Evolutionary conservation across 2,113 vertebrate species (phyloP).

Genomic region (Gallinago undulata): DNA sequence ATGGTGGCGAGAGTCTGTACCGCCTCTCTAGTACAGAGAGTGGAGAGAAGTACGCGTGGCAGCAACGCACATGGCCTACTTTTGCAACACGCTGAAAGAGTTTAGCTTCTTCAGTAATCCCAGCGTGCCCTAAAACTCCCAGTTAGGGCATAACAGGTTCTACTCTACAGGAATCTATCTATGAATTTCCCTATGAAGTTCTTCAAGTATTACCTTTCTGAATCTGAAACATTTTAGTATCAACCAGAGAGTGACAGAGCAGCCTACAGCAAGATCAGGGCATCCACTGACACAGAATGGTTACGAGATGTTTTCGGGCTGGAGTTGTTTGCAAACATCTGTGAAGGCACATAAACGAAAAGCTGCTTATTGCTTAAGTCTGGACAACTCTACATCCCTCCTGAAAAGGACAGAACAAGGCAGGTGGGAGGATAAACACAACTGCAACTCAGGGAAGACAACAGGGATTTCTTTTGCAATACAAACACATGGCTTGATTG

Average conservation of each 20-base stretch:
- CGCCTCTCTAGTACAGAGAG: neutral
- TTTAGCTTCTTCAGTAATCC: neutral
- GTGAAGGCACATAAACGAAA: neutral
- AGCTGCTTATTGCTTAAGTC: neutral
- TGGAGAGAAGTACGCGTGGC: neutral
- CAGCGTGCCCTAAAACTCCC: neutral
- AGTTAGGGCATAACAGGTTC: neutral
- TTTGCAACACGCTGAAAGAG: neutral
- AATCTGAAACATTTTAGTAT: neutral
- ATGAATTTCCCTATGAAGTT: neutral
- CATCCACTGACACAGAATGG: fast-evolving
- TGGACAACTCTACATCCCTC: neutral
- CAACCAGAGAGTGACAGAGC: neutral
- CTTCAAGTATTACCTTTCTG: neutral
- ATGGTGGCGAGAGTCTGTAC: neutral
- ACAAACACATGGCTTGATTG: neutral
- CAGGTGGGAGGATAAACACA: neutral
- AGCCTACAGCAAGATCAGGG: neutral
- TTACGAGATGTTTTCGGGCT: neutral
- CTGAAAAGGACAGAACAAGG: neutral
- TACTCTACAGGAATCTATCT: neutral
- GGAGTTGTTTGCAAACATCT: neutral
- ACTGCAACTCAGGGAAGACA: neutral
- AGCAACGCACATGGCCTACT: neutral
- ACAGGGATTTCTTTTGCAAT: neutral